Evolutionary conservation across 2,797 vertebrate genomes (phyloP), one percentile per base, ranked within the genome.

Genomic region (Sebastes iracundus): DNA sequence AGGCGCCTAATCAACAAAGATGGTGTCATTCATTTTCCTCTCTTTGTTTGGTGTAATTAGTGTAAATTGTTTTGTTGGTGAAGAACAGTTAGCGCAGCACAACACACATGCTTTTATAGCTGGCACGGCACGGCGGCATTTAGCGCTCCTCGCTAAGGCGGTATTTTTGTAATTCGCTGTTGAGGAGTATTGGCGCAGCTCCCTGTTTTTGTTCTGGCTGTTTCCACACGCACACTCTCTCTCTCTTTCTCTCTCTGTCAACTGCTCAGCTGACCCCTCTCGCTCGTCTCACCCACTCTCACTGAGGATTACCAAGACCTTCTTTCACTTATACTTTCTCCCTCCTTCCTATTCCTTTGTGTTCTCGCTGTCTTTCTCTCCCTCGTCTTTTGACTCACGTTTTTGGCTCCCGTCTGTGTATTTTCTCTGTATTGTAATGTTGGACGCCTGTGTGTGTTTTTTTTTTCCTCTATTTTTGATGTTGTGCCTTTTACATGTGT

Each of bases 31-130:
- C 62, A 85, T 86, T 87, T 86, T 59, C 68, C 18, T 73, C 52
- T 64, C 81, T 89, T 91, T 94, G 88, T 93, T 94, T 93, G 72
- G 62, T 76, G 77, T 93, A 94, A 94, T 95, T 92, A 90, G 81
- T 78, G 77, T 56, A 83, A 92, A 93, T 87, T 92, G 84, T 91
- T 88, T 89, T 84, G 79, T 78, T 78, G 87, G 66, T 83, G 80
- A 84, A 46, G 75, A 85, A 76, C 85, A 66, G 73, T 75, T 72
- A 30, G 75, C 53, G 8, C 42, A 42, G 72, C 69, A 79, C 35
- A 79, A 76, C 73, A 72, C 77, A 84, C 72, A 61, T 69, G 80
- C 62, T 84, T 30, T 85, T 64, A 62, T 79, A 53, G 63, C 75
- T 81, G 90, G 84, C 79, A 76, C 62, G 33, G 84, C 77, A 2